A percentile compares a stretch with the other conserved stretches of the same genome.
These are phyloP conservation scores for Poeciliopsis turrubarensis DNA, from an alignment of 2,113 vertebrate genomes.

Conservation along the genomic window DNA sequence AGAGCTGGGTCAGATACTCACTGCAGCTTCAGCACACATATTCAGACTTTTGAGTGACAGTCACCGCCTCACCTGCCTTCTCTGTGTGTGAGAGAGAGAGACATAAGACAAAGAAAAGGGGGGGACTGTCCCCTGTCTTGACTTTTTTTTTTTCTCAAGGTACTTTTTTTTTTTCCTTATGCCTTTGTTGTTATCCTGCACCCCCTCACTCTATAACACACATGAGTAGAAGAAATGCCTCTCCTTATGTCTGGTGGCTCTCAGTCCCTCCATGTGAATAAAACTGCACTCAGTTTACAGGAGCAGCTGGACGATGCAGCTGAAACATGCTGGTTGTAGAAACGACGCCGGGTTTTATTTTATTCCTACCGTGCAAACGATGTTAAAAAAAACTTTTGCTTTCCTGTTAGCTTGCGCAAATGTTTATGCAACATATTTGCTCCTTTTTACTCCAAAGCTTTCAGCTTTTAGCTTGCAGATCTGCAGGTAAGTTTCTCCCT, in stretches of 20 bases:
- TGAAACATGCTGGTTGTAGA: background rate
- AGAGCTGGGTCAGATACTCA: conserved; percentile 34
- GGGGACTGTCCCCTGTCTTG: conserved; percentile 62
- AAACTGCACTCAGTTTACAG: conserved; percentile 1
- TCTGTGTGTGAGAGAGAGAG: conserved; percentile 25
- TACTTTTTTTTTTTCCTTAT: conserved; percentile 70
- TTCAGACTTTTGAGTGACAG: conserved; percentile 61
- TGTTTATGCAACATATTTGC: background rate
- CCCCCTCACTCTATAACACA: conserved; percentile 57
- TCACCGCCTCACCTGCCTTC: conserved; percentile 61
- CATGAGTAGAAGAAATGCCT: conserved; percentile 8
- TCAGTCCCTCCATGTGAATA: conserved; percentile 26
- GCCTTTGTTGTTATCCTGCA: conserved; percentile 61
- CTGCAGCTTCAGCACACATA: conserved; percentile 50
- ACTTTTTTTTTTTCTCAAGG: conserved; percentile 46
- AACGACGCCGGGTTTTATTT: background rate
- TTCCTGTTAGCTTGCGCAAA: background rate
- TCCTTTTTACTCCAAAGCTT: background rate
- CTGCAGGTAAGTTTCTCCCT: background rate
- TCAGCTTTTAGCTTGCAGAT: conserved; percentile 3
- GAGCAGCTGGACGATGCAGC: background rate
- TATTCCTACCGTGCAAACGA: background rate
- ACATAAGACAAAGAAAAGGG: conserved; percentile 25
- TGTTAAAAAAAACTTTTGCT: background rate
- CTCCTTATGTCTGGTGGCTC: conserved; percentile 27